These are phyloP conservation scores for Hydrochoerus hydrochaeris DNA, from an alignment of 2,113 vertebrate species.

Conservation along the genomic window DNA sequence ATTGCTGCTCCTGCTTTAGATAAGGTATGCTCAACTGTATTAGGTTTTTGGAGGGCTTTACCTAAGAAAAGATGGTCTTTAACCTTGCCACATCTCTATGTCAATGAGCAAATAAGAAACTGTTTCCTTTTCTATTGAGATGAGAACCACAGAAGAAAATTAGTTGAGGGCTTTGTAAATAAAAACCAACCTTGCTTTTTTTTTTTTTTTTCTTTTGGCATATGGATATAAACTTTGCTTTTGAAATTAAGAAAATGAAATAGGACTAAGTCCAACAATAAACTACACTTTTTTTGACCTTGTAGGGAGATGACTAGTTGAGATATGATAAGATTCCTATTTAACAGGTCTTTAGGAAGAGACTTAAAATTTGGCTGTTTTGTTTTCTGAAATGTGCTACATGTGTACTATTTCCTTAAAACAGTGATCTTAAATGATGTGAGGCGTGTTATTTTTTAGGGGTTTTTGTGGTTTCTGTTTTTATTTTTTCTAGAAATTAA, in stretches of 20 bases:
- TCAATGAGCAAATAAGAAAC: not conserved
- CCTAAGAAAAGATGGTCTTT: not conserved
- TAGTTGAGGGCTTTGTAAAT: not conserved
- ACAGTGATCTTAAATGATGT: constrained; percentile 11
- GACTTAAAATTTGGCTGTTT: constrained; percentile 21
- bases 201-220: not conserved
- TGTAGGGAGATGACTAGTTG: not conserved
- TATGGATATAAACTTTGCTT: constrained; percentile 33
- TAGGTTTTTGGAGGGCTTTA: constrained; percentile 24
- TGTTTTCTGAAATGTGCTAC: not conserved
- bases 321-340: not conserved
- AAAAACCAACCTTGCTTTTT: not conserved
- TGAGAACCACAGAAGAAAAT: constrained; percentile 11
- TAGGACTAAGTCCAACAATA: not conserved
- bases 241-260: constrained; percentile 58
- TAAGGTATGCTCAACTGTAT: not conserved
- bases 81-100: not conserved
- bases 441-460: not conserved
- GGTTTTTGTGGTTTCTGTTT: constrained; percentile 16
- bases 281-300: not conserved
- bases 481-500: not conserved
- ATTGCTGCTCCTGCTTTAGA: too few relatives aligned
- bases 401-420: constrained; percentile 26
- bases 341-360: not conserved
- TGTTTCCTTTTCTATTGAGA: not conserved